Evolutionary conservation across 2,888 invertebrate genomes (phyloP), one percentile per base, ranked within the genome.

Genomic region (Gari tellinella): DNA sequence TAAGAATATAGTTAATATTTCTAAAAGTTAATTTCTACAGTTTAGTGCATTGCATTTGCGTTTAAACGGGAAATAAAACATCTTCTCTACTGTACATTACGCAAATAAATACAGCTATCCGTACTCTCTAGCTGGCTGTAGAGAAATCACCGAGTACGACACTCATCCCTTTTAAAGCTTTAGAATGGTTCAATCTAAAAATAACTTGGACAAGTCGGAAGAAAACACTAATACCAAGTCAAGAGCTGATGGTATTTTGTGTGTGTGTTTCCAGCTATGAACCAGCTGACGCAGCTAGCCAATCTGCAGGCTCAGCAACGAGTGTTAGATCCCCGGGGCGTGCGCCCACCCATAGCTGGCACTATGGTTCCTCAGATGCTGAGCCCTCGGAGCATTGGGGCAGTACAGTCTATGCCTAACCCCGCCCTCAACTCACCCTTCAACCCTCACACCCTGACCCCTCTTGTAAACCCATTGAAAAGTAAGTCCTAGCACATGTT

Each of bases 261-360:
- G n/a, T 5, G 8, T 14, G n/a, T 5, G 8, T 14, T 62, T 53
- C 21, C 62, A 62, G 62, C 64, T 12, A 56, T 64, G 38, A 64
- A 48, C 37, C 64, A 64, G 46, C 40, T 56, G 40, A 55, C 48
- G 1, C 62, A 72, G 52, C 40, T 79, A 12, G 65, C 72, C 1
- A 64, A 80, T 26, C 52, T 77, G 37, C 85, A 84, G 61, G 82
- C 70, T 15, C 81, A 80, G 45, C 86, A 85, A 72, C 64, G 87
- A 7, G 80, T 85, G 77, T 55, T 88, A 37, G 88, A 88, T 62
- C 85, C 87, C 1, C 77, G 87, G 7, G 66, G 58, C 8, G 51
- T 64, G n/a, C 67, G 86, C 1, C 85, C 82, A 56, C 83, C 82
- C 8, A 66, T 83, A n/a, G 67, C 85, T 23, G 64, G 60, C 3